These are phyloP conservation scores for Capitella teleta DNA, from an alignment of 1,140 invertebrate genomes.

Conservation along the genomic window DNA sequence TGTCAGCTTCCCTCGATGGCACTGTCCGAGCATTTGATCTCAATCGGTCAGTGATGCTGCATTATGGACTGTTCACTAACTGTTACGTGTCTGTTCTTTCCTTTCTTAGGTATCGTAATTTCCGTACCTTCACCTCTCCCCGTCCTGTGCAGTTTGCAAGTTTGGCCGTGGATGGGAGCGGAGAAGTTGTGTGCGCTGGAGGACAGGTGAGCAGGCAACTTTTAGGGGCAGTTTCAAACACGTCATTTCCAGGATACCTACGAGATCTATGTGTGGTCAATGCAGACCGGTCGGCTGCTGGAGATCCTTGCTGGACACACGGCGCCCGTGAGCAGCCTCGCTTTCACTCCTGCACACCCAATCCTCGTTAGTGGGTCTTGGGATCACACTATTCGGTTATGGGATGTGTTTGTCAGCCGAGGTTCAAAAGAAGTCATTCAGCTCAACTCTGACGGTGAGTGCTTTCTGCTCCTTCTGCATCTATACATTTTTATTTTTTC, in stretches of 20 bases:
- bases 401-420: conserved; percentile 77
- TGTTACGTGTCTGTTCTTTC: conserved; percentile 2
- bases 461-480: neutral
- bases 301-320: conserved; percentile 86
- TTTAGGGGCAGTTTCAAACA: too few relatives aligned
- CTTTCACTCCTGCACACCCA: conserved; percentile 64
- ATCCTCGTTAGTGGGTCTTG: conserved; percentile 77
- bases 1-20: conserved; percentile 85
- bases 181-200: conserved; percentile 85
- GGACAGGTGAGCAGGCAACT: too few relatives aligned
- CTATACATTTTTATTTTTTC: conserved; percentile 3
- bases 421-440: conserved; percentile 71
- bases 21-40: conserved; percentile 91
- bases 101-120: conserved; percentile 76
- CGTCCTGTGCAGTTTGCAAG: conserved; percentile 84
- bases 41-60: conserved; percentile 47
- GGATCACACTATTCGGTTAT: conserved; percentile 85
- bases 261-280: conserved; percentile 89
- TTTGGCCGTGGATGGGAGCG: conserved; percentile 72
- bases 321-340: conserved; percentile 72
- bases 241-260: too few relatives aligned
- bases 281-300: conserved; percentile 77
- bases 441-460: conserved; percentile 63
- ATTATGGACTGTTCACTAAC: neutral
- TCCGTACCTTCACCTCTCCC: conserved; percentile 85